Evolutionary conservation across 2,888 invertebrate species (phyloP), one percentile per base, ranked within the genome.

Genomic region (Pyrrhosoma nymphula): DNA sequence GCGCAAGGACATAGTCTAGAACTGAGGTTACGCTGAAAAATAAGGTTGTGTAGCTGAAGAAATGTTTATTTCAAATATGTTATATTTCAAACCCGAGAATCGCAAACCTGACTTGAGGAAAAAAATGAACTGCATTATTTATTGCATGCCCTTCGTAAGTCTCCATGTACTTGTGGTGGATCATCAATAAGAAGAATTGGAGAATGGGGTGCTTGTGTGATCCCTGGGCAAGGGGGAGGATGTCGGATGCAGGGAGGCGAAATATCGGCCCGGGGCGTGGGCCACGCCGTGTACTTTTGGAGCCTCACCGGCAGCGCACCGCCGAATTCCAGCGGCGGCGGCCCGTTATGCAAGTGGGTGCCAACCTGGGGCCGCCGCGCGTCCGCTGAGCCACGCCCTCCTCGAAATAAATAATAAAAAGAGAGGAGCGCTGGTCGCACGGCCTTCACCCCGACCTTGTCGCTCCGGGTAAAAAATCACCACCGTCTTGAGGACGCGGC

Each of bases 391-490:
- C 30, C 82, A 82, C 82, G 82, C 82, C 82, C 82, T 82, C 35
- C 82, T 35, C 35, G 14, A 30, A 35, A n/a, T 69, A n/a, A 69
- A 69, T 47, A 69, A 69, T 47, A 47, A 47, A 69, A 69, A 69
- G n/a, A 69, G n/a, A 26, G n/a, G n/a, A 26, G 8, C 3, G 14
- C 82, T 8, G 8, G n/a, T 12, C 35, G 82, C 82, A 8, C 82
- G 82, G 82, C 82, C 82, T 82, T 82, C 82, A 82, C 82, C 82
- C 82, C 82, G 82, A 82, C 82, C 82, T 82, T 82, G 82, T 82
- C 30, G 30, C 82, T 82, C 82, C 35, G 69, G 26, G 82, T 35
- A 82, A 82, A 82, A 82, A 82, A 82, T 35, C 30, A 14, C 8
- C 26, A 1, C 23, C 2, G 69, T 26, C 69, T n/a, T 26, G 69